Conservation (phyloP, 64 coral and sea anemone genomes). For the Hydrozoanthus tunicans region DNA sequence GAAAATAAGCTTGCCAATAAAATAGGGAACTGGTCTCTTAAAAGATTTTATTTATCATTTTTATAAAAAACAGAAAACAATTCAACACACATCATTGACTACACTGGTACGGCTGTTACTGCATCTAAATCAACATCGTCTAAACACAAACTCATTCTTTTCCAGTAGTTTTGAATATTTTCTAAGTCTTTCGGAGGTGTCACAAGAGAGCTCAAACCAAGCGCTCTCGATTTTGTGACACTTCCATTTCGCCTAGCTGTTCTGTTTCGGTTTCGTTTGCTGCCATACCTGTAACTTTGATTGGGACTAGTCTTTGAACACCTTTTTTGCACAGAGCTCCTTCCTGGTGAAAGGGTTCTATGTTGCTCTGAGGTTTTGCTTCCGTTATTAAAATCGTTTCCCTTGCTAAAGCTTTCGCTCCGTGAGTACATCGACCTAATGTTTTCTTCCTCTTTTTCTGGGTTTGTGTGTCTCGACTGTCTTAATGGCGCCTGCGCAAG, state of each 20-base stretch:
- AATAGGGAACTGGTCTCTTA: no score
- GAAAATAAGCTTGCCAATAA: no score
- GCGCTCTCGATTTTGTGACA: not conserved
- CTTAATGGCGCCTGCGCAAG: not conserved
- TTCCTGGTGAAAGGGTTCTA: not conserved
- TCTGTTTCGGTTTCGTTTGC: constrained; percentile 43
- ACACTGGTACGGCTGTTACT: not conserved
- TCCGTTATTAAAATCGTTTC: not conserved
- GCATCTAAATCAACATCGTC: constrained; percentile 80
- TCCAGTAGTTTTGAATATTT: constrained; percentile 89
- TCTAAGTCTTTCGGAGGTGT: constrained; percentile 63
- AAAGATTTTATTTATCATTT: no score
- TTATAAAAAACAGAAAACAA: no score
- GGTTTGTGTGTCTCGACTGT: constrained; percentile 30
- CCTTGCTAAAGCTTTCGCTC: not conserved
- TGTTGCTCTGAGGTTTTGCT: not conserved
- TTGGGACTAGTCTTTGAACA: not conserved
- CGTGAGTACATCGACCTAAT: constrained; percentile 31
- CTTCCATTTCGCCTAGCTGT: constrained; percentile 1
- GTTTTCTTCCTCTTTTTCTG: constrained; percentile 18
- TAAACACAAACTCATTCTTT: constrained; percentile 88
- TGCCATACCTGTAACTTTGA: not conserved
- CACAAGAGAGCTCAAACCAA: constrained; percentile 22
- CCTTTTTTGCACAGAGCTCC: not conserved
- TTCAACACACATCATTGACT: not conserved